Evolutionary conservation across 2,797 vertebrate genomes (phyloP), one percentile per base, ranked within the genome.

Genomic region (Neopelma chrysocephalum): DNA sequence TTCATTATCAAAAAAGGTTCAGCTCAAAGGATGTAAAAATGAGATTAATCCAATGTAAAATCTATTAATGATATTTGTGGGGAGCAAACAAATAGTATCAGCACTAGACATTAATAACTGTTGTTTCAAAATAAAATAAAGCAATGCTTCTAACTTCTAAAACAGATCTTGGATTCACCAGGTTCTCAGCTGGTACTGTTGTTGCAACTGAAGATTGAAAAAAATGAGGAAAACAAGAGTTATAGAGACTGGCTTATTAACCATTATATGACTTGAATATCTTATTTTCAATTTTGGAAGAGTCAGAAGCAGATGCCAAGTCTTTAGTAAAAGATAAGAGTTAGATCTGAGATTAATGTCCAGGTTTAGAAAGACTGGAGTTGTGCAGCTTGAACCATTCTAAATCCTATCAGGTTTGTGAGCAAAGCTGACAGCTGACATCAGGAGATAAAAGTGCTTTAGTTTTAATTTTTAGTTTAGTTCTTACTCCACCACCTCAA

Each of bases 371-470:
- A 89, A 86, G 64, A 56, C 64, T 62, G 47, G 43, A 61, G 65
- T 68, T 58, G 48, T 57, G 62, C 23, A 75, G 56, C 27, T 73
- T 6, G 11, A 93, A 92, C 61, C 4, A 3, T 17, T 71, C 65
- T 92, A 89, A 93, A 94, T 84, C 70, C 89, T 64, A 54, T 83
- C 87, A 93, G 81, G 69, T 56, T 70, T 81, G 80, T 9, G 65
- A 84, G 73, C 53, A 90, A 86, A 95, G 77, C 89, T 89, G 81
- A 78, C 83, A 92, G 83, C 89, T 90, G 87, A 89, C 87, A 94
- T 48, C 43, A 64, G 36, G 57, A 90, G 89, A 93, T 90, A 89
- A 82, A 92, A 78, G 57, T 80, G 38, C 48, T 57, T 89, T 83
- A 92, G 68, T 88, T 95, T 93, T 79, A 94, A 88, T 54, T 90